Conservation (phyloP, 2,113 vertebrate species). For the Lycocorax pyrrhopterus region DNA sequence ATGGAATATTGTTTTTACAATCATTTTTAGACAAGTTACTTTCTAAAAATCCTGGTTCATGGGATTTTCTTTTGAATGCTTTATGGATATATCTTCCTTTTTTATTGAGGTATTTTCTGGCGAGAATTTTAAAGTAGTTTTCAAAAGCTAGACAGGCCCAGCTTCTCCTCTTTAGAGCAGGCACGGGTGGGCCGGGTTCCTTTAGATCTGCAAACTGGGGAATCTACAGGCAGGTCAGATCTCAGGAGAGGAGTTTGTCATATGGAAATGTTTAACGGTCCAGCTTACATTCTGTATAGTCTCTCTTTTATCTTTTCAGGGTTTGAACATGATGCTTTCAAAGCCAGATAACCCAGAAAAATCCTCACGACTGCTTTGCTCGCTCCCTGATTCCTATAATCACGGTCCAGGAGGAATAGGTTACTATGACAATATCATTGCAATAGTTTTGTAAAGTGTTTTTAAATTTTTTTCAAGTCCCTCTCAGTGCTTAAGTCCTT, state of each 20-base stretch:
- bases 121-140: constrained; percentile 58
- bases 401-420: constrained; percentile 47
- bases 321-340: constrained; percentile 79
- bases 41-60: constrained; percentile 6
- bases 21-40: constrained; percentile 31
- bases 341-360: constrained; percentile 76
- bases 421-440: constrained; percentile 66
- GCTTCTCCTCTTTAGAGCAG: constrained; percentile 30
- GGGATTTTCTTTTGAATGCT: constrained; percentile 34
- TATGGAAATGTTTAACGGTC: constrained; percentile 75
- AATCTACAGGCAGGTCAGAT: constrained; percentile 70
- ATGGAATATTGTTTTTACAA: constrained; percentile 32
- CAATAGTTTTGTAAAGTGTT: constrained; percentile 38
- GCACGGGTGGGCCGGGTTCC: constrained; percentile 31
- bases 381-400: constrained; percentile 43
- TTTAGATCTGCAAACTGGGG: constrained; percentile 68
- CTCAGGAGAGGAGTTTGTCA: constrained; percentile 73
- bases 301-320: constrained; percentile 75
- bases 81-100: constrained; percentile 29
- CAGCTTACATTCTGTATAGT: constrained; percentile 68
- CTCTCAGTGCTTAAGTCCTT: not conserved
- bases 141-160: constrained; percentile 55
- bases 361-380: constrained; percentile 38
- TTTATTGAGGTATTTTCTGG: constrained; percentile 49
- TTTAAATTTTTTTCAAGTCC: not conserved